Percentiles rank a stretch among this genome's conserved stretches.
Conservation (phyloP, 2,113 vertebrate genomes). For the Nipponia nippon region DNA sequence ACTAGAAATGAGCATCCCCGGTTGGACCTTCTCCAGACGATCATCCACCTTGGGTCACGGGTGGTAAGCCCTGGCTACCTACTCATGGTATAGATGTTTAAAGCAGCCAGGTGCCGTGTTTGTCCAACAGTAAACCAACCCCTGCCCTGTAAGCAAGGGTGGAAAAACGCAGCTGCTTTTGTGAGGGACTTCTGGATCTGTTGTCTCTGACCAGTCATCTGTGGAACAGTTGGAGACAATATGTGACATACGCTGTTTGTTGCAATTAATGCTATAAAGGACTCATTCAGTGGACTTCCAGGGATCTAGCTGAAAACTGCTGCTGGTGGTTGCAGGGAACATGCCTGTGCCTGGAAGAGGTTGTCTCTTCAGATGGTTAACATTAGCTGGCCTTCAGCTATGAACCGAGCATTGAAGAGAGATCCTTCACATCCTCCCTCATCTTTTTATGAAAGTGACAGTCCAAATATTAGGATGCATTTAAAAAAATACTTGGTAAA, state of each 20-base stretch:
- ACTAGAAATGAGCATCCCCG: neutral
- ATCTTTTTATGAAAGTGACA: neutral
- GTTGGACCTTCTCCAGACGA: neutral
- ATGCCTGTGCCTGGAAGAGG: neutral
- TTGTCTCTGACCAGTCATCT: neutral
- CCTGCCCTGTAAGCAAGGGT: neutral
- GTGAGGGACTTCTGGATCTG: neutral
- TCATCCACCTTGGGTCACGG: neutral
- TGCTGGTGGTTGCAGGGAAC: neutral
- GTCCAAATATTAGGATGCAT: neutral
- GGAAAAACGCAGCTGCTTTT: neutral
- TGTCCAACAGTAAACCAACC: neutral
- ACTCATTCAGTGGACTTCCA: neutral
- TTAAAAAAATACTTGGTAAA: neutral
- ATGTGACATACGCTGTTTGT: neutral
- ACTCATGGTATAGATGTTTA: rapidly evolving
- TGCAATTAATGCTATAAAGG: neutral
- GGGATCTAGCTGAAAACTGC: neutral
- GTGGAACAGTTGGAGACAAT: neutral
- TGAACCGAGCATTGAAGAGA: neutral
- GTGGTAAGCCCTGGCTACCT: neutral
- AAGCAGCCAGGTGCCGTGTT: neutral
- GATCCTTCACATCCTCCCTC: neutral
- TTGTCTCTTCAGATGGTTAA: neutral
- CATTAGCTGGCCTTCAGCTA: neutral